Percentiles rank a stretch among this genome's conserved stretches.
phyloP scores from a whole-genome alignment of 1,140 invertebrate genomes.

The Bombus balteatus region DNA sequence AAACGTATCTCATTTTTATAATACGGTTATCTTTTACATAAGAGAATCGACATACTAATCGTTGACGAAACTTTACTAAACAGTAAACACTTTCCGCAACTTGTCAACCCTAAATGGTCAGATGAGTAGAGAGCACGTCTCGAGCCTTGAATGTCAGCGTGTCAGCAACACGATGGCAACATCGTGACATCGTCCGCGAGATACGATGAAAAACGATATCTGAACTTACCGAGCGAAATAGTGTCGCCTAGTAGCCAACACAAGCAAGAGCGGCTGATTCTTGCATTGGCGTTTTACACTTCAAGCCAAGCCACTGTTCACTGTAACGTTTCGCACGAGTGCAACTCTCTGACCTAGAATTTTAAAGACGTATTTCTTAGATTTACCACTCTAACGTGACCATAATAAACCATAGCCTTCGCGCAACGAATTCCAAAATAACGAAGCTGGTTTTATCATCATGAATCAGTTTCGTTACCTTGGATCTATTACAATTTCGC shows the following conservation, averaged over 20 bases:
- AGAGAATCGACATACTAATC: neutral
- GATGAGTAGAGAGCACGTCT: neutral
- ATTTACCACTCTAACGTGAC: slow-evolving; percentile 11
- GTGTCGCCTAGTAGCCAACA: slow-evolving; percentile 10
- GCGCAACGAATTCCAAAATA: slow-evolving; percentile 23
- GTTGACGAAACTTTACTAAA: neutral
- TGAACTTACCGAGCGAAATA: slow-evolving; percentile 22
- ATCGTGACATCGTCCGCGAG: neutral
- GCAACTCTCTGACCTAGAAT: slow-evolving; percentile 46
- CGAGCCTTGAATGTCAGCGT: slow-evolving; percentile 3
- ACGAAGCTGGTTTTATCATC: neutral
- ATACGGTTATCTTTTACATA: neutral
- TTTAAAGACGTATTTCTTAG: slow-evolving; percentile 38
- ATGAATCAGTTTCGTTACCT: slow-evolving; percentile 30
- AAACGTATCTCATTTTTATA: too few species aligned
- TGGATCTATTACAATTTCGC: neutral
- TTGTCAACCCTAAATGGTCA: neutral
- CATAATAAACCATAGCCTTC: slow-evolving; percentile 47
- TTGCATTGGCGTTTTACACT: slow-evolving; percentile 21
- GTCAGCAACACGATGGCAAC: neutral
- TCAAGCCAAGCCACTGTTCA: slow-evolving; percentile 9
- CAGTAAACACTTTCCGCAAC: neutral
- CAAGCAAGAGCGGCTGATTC: slow-evolving; percentile 4
- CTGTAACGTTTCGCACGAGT: neutral
- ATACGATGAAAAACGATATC: slow-evolving; percentile 48